phyloP scores from a whole-genome alignment of 2,113 vertebrate species.

The Taxidea taxus region DNA sequence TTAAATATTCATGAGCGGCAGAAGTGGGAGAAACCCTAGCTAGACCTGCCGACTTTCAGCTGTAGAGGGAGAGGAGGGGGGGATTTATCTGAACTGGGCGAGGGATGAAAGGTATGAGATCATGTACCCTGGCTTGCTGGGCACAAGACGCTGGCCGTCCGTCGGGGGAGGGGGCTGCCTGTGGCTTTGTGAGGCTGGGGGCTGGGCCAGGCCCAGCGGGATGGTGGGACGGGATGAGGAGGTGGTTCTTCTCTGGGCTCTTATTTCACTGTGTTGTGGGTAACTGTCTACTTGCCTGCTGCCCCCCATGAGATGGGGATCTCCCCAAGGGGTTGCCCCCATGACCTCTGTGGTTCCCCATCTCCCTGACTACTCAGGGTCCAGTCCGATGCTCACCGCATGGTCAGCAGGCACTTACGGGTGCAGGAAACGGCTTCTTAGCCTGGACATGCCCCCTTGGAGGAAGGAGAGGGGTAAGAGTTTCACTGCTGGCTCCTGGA shows the following conservation, averaged over 20 bases:
- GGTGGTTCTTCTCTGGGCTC: background rate
- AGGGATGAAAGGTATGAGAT: constrained; percentile 19
- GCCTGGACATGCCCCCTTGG: background rate
- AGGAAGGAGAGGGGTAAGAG: background rate
- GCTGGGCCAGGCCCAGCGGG: background rate
- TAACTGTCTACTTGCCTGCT: background rate
- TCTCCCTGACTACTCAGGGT: background rate
- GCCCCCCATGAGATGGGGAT: background rate
- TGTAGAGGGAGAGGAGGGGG: constrained; percentile 73
- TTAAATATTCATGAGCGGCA: constrained; percentile 98
- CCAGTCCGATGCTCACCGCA: fast-evolving
- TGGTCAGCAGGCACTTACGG: background rate
- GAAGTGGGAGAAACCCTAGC: constrained; percentile 89
- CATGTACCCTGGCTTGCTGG: background rate
- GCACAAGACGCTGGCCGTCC: background rate
- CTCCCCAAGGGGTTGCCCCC: background rate
- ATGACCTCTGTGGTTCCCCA: background rate
- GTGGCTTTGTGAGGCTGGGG: constrained; percentile 36
- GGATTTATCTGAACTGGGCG: constrained; percentile 68
- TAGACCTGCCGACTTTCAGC: constrained; percentile 86
- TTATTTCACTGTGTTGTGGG: background rate
- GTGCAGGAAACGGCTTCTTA: fast-evolving
- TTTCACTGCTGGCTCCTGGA: background rate
- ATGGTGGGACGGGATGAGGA: background rate
- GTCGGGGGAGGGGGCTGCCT: background rate